These are phyloP conservation scores for Dendrophyllia cribrosa DNA, from an alignment of 64 coral and sea anemone species.

Conservation along the genomic window DNA sequence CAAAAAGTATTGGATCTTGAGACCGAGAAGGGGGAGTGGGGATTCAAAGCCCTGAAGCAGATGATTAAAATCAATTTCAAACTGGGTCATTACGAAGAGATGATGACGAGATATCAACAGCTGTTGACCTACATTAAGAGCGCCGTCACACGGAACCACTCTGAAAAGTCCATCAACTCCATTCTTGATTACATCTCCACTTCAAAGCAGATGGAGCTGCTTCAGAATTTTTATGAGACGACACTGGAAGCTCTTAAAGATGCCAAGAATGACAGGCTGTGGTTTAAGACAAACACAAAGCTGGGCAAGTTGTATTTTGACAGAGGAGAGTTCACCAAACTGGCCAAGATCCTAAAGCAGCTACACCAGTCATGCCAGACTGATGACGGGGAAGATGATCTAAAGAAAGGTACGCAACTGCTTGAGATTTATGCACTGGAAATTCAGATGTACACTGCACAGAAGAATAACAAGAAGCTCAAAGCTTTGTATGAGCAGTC, in stretches of 20 bases:
- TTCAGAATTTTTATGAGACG: slow-evolving; percentile 99
- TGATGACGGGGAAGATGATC: slow-evolving; percentile 98
- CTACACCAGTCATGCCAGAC: slow-evolving; percentile 98
- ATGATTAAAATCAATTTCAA: slow-evolving; percentile 99
- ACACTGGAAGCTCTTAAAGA: slow-evolving; percentile 95
- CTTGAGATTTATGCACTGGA: slow-evolving; percentile 99
- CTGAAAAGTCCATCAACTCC: slow-evolving; percentile 99
- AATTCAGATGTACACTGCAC: slow-evolving; percentile 99
- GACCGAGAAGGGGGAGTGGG: slow-evolving; percentile 96
- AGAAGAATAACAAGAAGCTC: slow-evolving; percentile 63
- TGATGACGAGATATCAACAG: slow-evolving; percentile 96
- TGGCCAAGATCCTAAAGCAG: slow-evolving; percentile 97
- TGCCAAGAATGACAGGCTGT: slow-evolving; percentile 99
- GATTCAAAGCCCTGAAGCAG: slow-evolving; percentile 98
- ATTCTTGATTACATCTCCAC: slow-evolving; percentile 99
- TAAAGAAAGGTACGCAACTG: slow-evolving; percentile 97
- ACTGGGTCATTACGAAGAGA: slow-evolving; percentile 94
- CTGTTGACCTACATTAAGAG: slow-evolving; percentile 99
- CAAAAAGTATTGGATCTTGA: slow-evolving; percentile 98
- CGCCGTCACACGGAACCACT: slow-evolving; percentile 98
- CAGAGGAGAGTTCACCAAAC: slow-evolving; percentile 88
- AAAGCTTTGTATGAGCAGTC: slow-evolving; percentile 97
- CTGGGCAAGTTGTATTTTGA: slow-evolving; percentile 97
- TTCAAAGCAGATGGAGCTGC: slow-evolving; percentile 98
- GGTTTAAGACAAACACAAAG: slow-evolving; percentile 99